Base-by-base conservation (phyloP, 2,113 vertebrate genomes). In the Caranx ignobilis region DNA sequence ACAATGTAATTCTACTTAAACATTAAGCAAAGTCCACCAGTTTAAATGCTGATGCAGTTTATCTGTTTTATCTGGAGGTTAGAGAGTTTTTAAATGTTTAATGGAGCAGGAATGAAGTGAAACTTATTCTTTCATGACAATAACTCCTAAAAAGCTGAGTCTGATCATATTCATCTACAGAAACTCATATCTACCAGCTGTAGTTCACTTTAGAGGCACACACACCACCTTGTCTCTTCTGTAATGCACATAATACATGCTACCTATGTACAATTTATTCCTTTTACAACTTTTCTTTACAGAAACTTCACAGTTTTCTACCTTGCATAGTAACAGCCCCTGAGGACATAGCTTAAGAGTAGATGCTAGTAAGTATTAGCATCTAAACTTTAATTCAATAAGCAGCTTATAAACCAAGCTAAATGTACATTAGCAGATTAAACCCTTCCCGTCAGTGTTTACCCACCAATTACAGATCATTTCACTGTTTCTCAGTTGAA, bases 11-110 rank as follows among this genome's bases (percentile, higher is more conserved):
- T 50, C 3, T 12, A 21, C 47, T 21, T 31, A 52, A 41, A 41
- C 0, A 37, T 12, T 4, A 41, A 16, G 11, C 52, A 47, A 0
- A n/a, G 34, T 31, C 41, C 13, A 43, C 7, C 16, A 50, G 6
- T 15, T 59, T 32, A 31, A 41, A 41, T 6, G 9, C n/a, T 9
- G 48, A 50, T n/a, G 12, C 63, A 11, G 1, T 66, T 66, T 19
- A 37, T 1, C 48, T 50, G 45, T 21, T 41, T 18, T 26, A 26
- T 26, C 26, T 26, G 26, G 26, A 26, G 26, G 26, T 26, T 26
- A 26, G 26, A 26, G 26, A n/a, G 4, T 18, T 16, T 47, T 4
- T 4, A 15, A 47, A 6, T 5, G 45, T 71, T 9, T 15, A 34
- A 5, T 7, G 56, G 26, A 34, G 10, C 8, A 63, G 37, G 3